Conservation (phyloP, 2,888 invertebrate species). For the Andrena fulva region DNA sequence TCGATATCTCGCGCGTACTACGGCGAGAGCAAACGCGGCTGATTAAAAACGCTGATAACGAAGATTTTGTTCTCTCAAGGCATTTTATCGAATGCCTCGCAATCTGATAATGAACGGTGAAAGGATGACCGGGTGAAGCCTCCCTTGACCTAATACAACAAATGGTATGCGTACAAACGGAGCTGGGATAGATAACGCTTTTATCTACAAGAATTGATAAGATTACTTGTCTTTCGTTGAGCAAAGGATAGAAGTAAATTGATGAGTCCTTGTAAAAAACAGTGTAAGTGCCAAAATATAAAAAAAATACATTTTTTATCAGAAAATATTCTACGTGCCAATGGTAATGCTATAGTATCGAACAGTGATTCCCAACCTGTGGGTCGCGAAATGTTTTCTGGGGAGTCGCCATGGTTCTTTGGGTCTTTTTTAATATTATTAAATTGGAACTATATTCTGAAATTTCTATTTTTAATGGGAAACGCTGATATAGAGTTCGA, state of each 20-base stretch:
- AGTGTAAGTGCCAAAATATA: too few species aligned
- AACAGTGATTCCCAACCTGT: too few species aligned
- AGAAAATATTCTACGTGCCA: too few species aligned
- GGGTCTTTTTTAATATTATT: too few species aligned
- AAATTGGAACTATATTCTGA: too few species aligned
- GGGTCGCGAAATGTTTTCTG: too few species aligned
- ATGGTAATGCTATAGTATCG: too few species aligned
- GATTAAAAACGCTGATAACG: background rate
- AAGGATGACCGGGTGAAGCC: background rate
- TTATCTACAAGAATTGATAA: background rate
- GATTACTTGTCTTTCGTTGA: background rate
- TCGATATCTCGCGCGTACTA: background rate
- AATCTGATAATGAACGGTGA: slow-evolving; percentile 14
- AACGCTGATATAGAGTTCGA: too few species aligned
- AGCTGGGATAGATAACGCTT: background rate
- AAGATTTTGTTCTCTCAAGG: slow-evolving; percentile 5
- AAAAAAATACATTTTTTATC: too few species aligned
- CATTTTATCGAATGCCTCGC: background rate
- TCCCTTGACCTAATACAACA: slow-evolving; percentile 49
- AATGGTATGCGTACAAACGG: slow-evolving; percentile 1
- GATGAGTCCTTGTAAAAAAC: too few species aligned
- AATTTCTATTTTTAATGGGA: too few species aligned
- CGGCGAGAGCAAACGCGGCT: background rate
- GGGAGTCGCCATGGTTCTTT: too few species aligned
- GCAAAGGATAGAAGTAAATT: background rate